Percentiles rank a stretch among this genome's conserved stretches.
Evolutionary conservation across 2,888 invertebrate species (phyloP).

Genomic region (Pegoplata infirma): DNA sequence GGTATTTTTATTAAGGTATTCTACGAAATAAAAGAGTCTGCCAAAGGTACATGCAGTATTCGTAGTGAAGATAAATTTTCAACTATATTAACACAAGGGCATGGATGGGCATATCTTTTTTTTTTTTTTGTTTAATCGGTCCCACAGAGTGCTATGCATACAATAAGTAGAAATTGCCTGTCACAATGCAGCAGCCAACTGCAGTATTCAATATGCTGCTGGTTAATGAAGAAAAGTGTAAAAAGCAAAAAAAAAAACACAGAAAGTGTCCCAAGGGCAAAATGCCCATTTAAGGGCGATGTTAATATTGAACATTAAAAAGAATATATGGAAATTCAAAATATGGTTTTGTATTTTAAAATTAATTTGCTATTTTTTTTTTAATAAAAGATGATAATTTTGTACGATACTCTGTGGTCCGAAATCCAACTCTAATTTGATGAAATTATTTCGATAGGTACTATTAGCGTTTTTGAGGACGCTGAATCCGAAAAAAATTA

Average conservation of each 20-base stretch:
- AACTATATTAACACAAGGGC: conserved; percentile 31
- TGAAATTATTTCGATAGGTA: no score
- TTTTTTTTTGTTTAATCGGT: no score
- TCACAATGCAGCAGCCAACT: conserved; percentile 22
- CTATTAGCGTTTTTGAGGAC: no score
- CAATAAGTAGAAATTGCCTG: not conserved
- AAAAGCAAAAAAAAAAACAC: not conserved
- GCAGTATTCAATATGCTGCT: not conserved
- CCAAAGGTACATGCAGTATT: conserved; percentile 8
- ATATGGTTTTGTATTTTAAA: no score
- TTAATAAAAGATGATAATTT: no score
- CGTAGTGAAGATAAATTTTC: conserved; percentile 22
- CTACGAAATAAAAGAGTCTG: conserved; percentile 22
- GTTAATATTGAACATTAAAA: no score
- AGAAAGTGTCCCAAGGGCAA: conserved; percentile 23
- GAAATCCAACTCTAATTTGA: no score
- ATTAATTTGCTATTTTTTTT: no score
- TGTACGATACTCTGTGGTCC: no score
- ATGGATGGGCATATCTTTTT: conserved; percentile 13
- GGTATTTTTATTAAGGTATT: conserved; percentile 34
- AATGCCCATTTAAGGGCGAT: no score
- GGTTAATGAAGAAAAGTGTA: conserved; percentile 22
- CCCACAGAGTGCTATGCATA: not conserved
- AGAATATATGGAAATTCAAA: no score
- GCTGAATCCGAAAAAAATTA: no score